Percentiles rank a stretch among this genome's conserved stretches.
These are phyloP conservation scores for Aspidoscelis tigris DNA, from an alignment of 2,113 vertebrate genomes.

Conservation along the genomic window DNA sequence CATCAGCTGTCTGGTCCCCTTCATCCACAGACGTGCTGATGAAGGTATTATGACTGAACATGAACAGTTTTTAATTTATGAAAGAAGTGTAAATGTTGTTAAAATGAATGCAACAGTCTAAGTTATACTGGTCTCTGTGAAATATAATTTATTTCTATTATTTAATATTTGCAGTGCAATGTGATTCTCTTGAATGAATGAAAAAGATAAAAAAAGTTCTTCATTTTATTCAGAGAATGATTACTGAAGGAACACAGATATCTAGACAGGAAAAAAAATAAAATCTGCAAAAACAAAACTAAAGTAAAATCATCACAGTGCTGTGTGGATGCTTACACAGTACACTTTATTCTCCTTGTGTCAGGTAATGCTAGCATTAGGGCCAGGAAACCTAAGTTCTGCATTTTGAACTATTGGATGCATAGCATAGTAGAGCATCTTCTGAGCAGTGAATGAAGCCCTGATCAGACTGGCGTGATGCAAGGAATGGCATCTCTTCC, in stretches of 20 bases:
- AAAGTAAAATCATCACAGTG: neutral
- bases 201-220: neutral
- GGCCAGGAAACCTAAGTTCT: neutral
- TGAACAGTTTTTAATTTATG: constrained; percentile 22
- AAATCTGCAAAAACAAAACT: neutral
- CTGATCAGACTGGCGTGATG: too few species aligned
- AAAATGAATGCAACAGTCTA: neutral
- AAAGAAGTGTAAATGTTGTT: neutral
- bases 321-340: neutral
- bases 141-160: neutral
- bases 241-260: neutral
- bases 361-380: neutral
- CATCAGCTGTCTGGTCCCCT: neutral
- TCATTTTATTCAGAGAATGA: neutral
- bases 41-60: neutral
- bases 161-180: neutral
- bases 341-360: neutral
- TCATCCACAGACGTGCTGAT: neutral
- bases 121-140: neutral
- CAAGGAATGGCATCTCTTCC: too few species aligned
- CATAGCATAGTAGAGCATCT: neutral
- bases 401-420: neutral
- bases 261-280: neutral
- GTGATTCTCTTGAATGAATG: neutral
- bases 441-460: neutral